Evolutionary conservation across 35 echinoderm and acorn worm genomes (phyloP).

Genomic region (Apostichopus japonicus): DNA sequence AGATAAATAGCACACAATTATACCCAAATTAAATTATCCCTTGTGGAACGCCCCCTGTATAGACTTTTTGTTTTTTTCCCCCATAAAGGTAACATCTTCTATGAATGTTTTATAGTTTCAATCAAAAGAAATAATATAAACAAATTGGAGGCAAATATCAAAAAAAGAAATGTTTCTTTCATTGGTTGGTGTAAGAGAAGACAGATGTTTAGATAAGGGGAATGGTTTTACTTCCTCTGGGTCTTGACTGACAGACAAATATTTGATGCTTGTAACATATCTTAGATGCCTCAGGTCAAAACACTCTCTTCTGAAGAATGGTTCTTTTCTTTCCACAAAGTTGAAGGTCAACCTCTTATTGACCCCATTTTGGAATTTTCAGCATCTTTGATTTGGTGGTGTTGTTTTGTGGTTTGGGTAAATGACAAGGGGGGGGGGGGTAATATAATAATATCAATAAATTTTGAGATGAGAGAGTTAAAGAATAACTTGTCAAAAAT

Average conservation of each 20-base stretch:
- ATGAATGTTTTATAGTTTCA: too few relatives aligned
- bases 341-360: conserved; percentile 10
- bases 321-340: conserved; percentile 9
- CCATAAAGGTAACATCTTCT: too few relatives aligned
- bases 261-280: conserved; percentile 4
- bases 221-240: background rate
- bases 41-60: too few relatives aligned
- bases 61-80: too few relatives aligned
- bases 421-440: too few relatives aligned
- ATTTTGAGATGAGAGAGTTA: background rate
- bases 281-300: background rate
- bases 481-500: background rate
- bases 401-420: too few relatives aligned
- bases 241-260: background rate
- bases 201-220: background rate
- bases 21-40: too few relatives aligned
- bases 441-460: too few relatives aligned
- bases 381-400: background rate
- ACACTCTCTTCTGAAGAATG: background rate
- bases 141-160: too few relatives aligned
- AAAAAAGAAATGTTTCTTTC: too few relatives aligned
- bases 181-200: background rate
- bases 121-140: too few relatives aligned
- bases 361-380: background rate
- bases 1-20: too few relatives aligned